Percentiles rank a stretch among this genome's conserved stretches.
Conservation (phyloP, 2,888 invertebrate species). For the Platycheirus albimanus region DNA sequence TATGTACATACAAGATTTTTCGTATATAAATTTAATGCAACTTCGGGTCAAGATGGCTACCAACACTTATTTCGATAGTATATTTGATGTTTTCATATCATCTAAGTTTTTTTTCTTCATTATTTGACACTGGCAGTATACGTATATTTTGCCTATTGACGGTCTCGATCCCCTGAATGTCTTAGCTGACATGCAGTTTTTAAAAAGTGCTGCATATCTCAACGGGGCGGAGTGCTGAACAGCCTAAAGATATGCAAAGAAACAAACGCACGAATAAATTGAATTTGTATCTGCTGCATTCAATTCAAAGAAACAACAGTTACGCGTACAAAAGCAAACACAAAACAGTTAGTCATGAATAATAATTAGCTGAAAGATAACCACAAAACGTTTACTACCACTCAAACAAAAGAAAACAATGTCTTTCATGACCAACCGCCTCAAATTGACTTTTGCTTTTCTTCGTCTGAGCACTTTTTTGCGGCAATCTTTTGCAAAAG, state of each 20-base stretch:
- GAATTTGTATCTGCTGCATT: background rate
- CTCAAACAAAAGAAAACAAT: slow-evolving; percentile 29
- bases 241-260: slow-evolving; percentile 30
- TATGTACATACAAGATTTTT: too few species aligned
- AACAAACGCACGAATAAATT: background rate
- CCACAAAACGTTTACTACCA: slow-evolving; percentile 10
- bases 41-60: too few species aligned
- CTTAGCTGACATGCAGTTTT: too few species aligned
- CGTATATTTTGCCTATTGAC: too few species aligned
- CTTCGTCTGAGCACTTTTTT: background rate
- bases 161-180: too few species aligned
- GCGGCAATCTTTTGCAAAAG: slow-evolving; percentile 3
- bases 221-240: background rate
- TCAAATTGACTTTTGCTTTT: slow-evolving; percentile 14
- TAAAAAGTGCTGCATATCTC: slow-evolving; percentile 4
- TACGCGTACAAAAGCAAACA: background rate
- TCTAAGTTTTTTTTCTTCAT: too few species aligned
- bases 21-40: too few species aligned
- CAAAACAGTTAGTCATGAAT: slow-evolving; percentile 10
- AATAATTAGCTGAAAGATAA: slow-evolving; percentile 1
- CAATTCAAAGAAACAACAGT: background rate
- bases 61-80: too few species aligned
- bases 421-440: background rate
- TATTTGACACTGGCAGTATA: too few species aligned
- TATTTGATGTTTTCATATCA: too few species aligned